Percentiles rank a stretch among this genome's conserved stretches.
These are phyloP conservation scores for Rhimphoctona megacephalus DNA, from an alignment of 2,888 invertebrate genomes.

Conservation along the genomic window DNA sequence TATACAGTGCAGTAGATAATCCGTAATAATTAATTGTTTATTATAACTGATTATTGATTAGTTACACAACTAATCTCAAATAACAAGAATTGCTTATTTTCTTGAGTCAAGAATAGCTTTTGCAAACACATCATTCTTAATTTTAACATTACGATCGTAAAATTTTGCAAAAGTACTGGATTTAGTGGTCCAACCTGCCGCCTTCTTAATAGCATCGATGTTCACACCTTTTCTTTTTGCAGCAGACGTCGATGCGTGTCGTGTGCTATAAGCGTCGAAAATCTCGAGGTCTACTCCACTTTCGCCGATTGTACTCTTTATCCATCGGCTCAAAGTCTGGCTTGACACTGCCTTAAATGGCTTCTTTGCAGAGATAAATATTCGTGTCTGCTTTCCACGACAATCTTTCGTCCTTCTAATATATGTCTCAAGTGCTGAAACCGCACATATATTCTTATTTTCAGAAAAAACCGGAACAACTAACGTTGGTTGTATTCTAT, in stretches of 20 bases:
- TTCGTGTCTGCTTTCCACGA: background rate
- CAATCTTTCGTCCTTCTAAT: background rate
- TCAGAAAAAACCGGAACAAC: background rate
- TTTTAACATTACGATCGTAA: too few species aligned
- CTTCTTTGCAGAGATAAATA: background rate
- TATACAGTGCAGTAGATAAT: background rate
- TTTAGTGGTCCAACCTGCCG: background rate
- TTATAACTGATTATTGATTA: too few species aligned
- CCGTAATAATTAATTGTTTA: background rate
- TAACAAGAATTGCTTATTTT: too few species aligned
- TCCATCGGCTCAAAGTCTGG: constrained; percentile 20
- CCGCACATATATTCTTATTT: too few species aligned
- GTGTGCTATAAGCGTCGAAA: constrained; percentile 27
- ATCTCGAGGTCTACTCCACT: background rate
- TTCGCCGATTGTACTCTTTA: background rate
- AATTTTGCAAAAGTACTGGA: background rate
- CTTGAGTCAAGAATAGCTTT: too few species aligned
- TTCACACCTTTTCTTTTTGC: constrained; percentile 8
- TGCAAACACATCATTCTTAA: too few species aligned
- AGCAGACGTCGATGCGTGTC: constrained; percentile 28
- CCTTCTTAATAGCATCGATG: constrained; percentile 3
- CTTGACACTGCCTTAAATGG: background rate
- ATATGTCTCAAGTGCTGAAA: background rate
- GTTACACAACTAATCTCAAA: too few species aligned
- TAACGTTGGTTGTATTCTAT: background rate